Evolutionary conservation across 2,888 invertebrate genomes (phyloP).

Genomic region (Agrochola macilenta): DNA sequence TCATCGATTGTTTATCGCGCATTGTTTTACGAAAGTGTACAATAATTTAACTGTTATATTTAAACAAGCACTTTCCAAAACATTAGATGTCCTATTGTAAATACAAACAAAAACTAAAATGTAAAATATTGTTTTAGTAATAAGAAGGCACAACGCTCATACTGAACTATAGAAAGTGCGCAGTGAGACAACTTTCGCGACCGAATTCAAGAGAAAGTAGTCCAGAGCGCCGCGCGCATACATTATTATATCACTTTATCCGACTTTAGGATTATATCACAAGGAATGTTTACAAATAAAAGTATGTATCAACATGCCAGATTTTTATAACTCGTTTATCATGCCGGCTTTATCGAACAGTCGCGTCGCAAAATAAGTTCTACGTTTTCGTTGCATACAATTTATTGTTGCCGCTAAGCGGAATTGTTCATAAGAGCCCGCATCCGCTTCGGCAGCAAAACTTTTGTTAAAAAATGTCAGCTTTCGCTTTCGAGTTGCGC

Average conservation of each 20-base stretch:
- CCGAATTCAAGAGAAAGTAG: conserved; percentile 91
- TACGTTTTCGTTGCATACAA: conserved; percentile 71
- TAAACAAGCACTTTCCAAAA: conserved; percentile 5
- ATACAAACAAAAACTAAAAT: conserved; percentile 29
- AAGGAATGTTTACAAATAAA: conserved; percentile 72
- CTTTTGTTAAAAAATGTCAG: conserved; percentile 77
- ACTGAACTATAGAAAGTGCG: conserved; percentile 88
- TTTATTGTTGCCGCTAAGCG: conserved; percentile 74
- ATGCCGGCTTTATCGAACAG: conserved; percentile 40
- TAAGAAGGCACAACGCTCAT: conserved; percentile 77
- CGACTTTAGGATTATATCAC: conserved; percentile 86
- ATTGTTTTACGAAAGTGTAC: conserved; percentile 45
- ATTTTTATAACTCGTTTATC: conserved; percentile 59
- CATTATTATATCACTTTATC: conserved; percentile 90
- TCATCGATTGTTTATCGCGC: conserved; percentile 52
- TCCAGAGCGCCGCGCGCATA: conserved; percentile 85
- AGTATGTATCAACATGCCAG: conserved; percentile 49
- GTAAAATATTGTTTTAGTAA: conserved; percentile 61
- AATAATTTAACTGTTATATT: conserved; percentile 13
- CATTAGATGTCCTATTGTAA: conserved; percentile 11
- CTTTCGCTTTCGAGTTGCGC: conserved; percentile 84
- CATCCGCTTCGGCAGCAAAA: conserved; percentile 72
- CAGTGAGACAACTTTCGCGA: conserved; percentile 89
- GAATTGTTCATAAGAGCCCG: conserved; percentile 69
- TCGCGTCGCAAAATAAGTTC: conserved; percentile 48